Base-by-base conservation (phyloP, 2,888 invertebrate species). In the Coelinius sp. region DNA sequence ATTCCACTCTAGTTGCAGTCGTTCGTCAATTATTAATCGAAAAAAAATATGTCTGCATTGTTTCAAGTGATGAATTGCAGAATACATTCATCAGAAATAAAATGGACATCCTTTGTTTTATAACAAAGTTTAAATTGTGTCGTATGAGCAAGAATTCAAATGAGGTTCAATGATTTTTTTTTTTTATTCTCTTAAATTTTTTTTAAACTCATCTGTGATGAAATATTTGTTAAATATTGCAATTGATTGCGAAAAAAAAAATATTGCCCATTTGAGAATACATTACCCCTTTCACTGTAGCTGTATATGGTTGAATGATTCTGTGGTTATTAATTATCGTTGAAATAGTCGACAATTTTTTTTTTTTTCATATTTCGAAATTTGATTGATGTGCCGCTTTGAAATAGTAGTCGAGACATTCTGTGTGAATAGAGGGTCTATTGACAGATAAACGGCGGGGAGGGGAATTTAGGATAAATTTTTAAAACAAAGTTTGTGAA, bases 11-110 rank as follows among this genome's bases (percentile, higher is more conserved):
- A 63, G 35, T 52, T 64, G 63, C 63, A 46, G 63, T 63, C 70
- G 63, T 69, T 69, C 63, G 70, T 70, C 63, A 70, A 70, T 70
- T 70, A 70, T 70, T 8, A 17, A 49, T 64, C 41, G 64, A 49
- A 31, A 63, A n/a, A 49, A 70, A 65, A 31, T 31, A 7, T 49
- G 52, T 41, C 52, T 35, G 35, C 46, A 70, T 64, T 70, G 62
- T 70, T 64, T 52, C 49, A 35, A 70, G 63, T 70, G 70, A 70
- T 70, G 70, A 38, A 70, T 63, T 64, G 64, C 31, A 20, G 59
- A 31, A 31, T 31, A 35, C 20, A 59, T 59, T 59, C 17, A 20
- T 35, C 31, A 35, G 14, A 22, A 35, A 35, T 59, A 20, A 31
- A 59, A 59, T 22, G 31, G n/a, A n/a, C n/a, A 56, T 25, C n/a